phyloP scores from a whole-genome alignment of 2,113 vertebrate species.

The Pipa parva region DNA sequence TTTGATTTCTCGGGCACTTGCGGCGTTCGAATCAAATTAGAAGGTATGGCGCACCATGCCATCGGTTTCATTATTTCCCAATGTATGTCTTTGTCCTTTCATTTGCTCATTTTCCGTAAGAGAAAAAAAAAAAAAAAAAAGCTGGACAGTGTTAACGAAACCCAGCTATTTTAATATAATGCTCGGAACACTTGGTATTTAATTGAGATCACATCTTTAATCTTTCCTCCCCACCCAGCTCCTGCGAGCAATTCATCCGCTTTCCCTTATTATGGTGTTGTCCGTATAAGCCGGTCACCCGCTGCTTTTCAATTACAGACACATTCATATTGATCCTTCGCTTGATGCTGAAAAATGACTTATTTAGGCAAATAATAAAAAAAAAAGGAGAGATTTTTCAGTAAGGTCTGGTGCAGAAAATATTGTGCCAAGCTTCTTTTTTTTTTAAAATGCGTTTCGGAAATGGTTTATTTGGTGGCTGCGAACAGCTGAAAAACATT shows the following conservation, averaged over 20 bases:
- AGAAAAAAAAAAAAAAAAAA: no score
- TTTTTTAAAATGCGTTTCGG: no score
- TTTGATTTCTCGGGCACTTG: not conserved
- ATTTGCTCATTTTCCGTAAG: conserved; percentile 49
- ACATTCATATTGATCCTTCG: conserved; percentile 67
- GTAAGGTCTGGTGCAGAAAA: not conserved
- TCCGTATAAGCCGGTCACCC: conserved; percentile 67
- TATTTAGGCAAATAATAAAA: conserved; percentile 61
- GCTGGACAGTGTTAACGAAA: conserved; percentile 40
- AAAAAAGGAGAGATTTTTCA: conserved; percentile 50
- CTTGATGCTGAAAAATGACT: conserved; percentile 69
- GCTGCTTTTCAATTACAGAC: conserved; percentile 75
- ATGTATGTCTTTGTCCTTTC: conserved; percentile 50
- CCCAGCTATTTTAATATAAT: conserved; percentile 56
- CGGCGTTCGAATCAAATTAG: conserved; percentile 16
- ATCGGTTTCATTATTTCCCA: conserved; percentile 50
- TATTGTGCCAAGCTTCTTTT: no score
- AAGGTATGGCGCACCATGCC: not conserved
- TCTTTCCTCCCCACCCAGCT: conserved; percentile 54
- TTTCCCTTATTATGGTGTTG: conserved; percentile 69
- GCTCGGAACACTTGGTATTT: conserved; percentile 62
- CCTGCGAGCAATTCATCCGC: conserved; percentile 59
- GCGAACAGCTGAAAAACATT: no score
- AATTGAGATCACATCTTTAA: conserved; percentile 69
- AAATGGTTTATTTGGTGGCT: no score